A percentile compares a stretch with the other conserved stretches of the same genome.
These are phyloP conservation scores for Henricia sp. DNA, from an alignment of 53 echinoderm and acorn worm genomes.

Conservation along the genomic window DNA sequence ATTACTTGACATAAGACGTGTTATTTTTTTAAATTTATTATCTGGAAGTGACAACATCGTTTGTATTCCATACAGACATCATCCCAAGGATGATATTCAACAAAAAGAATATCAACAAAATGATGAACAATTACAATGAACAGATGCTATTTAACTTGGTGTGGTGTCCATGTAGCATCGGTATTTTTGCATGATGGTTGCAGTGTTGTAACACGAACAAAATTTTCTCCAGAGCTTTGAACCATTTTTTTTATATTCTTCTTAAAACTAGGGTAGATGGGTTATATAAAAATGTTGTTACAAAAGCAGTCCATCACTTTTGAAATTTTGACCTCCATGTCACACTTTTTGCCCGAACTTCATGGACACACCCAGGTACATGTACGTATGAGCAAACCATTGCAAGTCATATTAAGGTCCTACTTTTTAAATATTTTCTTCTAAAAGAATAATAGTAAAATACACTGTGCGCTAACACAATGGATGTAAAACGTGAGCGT, in stretches of 20 bases:
- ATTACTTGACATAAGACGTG: not conserved
- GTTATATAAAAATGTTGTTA: not conserved
- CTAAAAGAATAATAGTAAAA: no score
- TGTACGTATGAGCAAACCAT: not conserved
- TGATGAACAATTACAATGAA: not conserved
- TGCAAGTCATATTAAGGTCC: not conserved
- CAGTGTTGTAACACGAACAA: not conserved
- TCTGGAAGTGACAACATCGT: not conserved
- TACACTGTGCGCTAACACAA: no score
- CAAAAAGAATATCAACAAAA: not conserved
- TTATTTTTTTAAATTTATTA: not conserved
- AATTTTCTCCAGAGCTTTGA: not conserved
- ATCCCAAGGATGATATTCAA: not conserved
- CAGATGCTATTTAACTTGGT: not conserved
- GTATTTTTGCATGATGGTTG: not conserved
- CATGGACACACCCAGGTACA: not conserved
- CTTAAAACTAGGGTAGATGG: not conserved
- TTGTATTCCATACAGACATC: not conserved
- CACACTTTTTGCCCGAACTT: not conserved
- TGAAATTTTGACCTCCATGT: slow-evolving; percentile 1
- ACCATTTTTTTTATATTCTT: not conserved
- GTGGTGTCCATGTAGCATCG: not conserved
- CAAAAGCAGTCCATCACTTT: not conserved
- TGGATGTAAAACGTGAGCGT: no score
- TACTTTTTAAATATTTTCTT: no score